phyloP scores from a whole-genome alignment of 2,113 vertebrate species.

The Struthio camelus region DNA sequence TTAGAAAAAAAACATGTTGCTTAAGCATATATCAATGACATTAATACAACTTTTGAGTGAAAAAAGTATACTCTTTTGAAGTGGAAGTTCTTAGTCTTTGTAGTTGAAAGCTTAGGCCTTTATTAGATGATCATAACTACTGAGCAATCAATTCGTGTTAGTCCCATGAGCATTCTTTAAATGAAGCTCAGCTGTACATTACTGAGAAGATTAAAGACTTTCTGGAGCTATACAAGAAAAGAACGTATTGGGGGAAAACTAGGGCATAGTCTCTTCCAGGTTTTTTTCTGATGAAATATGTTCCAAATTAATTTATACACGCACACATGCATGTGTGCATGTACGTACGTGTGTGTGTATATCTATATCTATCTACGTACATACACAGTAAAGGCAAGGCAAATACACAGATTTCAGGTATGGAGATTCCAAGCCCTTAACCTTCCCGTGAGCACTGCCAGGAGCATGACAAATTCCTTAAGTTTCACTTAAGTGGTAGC shows the following conservation, averaged over 20 bases:
- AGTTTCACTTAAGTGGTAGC: accelerated
- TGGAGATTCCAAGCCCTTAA: neutral
- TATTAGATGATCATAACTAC: neutral
- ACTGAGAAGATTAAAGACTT: slow-evolving; percentile 33
- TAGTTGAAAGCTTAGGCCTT: neutral
- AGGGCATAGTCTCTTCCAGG: neutral
- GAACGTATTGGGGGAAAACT: neutral
- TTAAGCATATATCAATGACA: neutral
- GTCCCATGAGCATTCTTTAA: neutral
- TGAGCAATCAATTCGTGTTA: slow-evolving; percentile 9
- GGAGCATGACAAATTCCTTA: neutral
- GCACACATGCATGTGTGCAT: neutral
- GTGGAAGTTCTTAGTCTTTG: neutral
- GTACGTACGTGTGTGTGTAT: neutral
- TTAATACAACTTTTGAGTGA: neutral
- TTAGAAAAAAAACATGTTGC: neutral
- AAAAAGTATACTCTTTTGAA: slow-evolving; percentile 23
- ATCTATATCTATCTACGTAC: neutral
- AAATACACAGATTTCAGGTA: neutral
- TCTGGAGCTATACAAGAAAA: neutral
- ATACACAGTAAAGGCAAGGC: neutral
- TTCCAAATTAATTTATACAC: neutral
- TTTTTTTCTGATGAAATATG: neutral
- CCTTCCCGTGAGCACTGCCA: neutral
- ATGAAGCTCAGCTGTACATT: neutral